Evolutionary conservation across 2,888 invertebrate genomes (phyloP).

Genomic region (Eupithecia centaureata): DNA sequence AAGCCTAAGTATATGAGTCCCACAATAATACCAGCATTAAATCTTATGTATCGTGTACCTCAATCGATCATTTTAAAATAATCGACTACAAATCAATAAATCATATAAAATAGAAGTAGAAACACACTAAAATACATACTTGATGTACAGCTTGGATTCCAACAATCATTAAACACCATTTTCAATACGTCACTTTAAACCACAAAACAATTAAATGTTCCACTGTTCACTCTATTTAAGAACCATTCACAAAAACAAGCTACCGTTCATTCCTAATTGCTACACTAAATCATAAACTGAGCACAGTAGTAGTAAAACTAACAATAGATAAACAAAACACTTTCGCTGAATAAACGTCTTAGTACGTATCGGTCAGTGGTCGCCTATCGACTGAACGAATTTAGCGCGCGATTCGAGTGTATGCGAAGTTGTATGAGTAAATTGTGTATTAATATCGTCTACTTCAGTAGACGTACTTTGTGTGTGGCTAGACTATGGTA

Average conservation of each 20-base stretch:
- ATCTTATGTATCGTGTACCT: neutral
- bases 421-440: conserved; percentile 51
- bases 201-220: neutral
- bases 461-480: conserved; percentile 56
- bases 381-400: conserved; percentile 40
- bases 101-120: neutral
- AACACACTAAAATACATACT: conserved; percentile 53
- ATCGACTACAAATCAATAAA: neutral
- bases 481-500: conserved; percentile 15
- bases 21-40: neutral
- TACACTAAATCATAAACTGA: conserved; percentile 6
- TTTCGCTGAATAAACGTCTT: neutral
- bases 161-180: conserved; percentile 78
- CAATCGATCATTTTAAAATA: no score
- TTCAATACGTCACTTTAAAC: conserved; percentile 19
- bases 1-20: neutral
- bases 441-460: conserved; percentile 69
- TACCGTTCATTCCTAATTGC: neutral
- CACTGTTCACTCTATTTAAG: neutral
- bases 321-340: conserved; percentile 4
- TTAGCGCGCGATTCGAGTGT: conserved; percentile 31
- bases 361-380: conserved; percentile 12
- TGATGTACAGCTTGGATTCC: conserved; percentile 61
- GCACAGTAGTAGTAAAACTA: neutral
- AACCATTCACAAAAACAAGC: neutral